phyloP scores from a whole-genome alignment of 2,113 vertebrate genomes.

The Pholis gunnellus region DNA sequence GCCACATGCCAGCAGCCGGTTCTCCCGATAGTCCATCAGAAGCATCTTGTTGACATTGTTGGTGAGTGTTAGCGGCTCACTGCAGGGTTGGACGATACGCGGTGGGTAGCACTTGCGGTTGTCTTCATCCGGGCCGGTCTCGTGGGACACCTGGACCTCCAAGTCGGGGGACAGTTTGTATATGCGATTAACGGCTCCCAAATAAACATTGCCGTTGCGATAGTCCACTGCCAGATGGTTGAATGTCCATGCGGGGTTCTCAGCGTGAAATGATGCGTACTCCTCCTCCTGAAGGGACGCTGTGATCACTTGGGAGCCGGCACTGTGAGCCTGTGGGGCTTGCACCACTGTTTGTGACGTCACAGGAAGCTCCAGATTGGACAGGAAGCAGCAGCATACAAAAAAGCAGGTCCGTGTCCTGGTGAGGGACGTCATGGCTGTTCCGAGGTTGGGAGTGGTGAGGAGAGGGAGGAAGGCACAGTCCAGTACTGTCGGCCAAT shows the following conservation, averaged over 20 bases:
- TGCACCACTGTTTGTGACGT: slow-evolving; percentile 78
- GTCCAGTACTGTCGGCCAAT: slow-evolving; percentile 73
- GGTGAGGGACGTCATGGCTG: slow-evolving; percentile 84
- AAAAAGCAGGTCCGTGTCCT: slow-evolving; percentile 90
- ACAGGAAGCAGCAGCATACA: slow-evolving; percentile 90
- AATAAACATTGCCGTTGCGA: slow-evolving; percentile 94
- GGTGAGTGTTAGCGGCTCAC: slow-evolving; percentile 90
- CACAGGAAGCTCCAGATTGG: slow-evolving; percentile 78
- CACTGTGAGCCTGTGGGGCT: slow-evolving; percentile 80
- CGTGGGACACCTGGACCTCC: slow-evolving; percentile 92
- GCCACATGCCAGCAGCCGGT: slow-evolving; percentile 94
- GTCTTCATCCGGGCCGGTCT: slow-evolving; percentile 97
- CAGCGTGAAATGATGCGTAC: slow-evolving; percentile 88
- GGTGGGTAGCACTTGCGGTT: slow-evolving; percentile 99
- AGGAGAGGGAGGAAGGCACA: slow-evolving; percentile 67
- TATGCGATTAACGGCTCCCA: slow-evolving; percentile 97
- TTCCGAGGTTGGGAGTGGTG: slow-evolving; percentile 68
- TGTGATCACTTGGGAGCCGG: slow-evolving; percentile 82
- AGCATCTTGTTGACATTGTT: slow-evolving; percentile 99
- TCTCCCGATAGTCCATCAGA: slow-evolving; percentile 97
- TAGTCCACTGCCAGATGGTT: slow-evolving; percentile 97
- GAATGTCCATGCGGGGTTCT: slow-evolving; percentile 91
- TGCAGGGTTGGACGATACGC: slow-evolving; percentile 96
- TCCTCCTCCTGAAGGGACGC: slow-evolving; percentile 81
- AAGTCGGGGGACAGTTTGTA: slow-evolving; percentile 94